Conservation (phyloP, 1,140 invertebrate genomes). For the Heliconius eleuchia region DNA sequence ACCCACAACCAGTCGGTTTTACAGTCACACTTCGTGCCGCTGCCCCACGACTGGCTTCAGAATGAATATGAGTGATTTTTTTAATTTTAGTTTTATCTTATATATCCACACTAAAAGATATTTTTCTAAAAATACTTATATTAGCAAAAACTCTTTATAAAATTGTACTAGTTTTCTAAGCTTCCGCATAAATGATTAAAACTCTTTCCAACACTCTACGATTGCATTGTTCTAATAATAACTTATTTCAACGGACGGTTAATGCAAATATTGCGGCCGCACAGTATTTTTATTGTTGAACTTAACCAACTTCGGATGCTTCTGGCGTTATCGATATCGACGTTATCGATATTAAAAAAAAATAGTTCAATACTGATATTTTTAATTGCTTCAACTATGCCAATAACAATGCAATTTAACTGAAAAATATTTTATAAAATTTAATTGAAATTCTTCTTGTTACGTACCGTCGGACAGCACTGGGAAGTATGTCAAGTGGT, state of each 20-base stretch:
- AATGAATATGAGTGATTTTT: too few relatives aligned
- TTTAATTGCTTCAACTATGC: slow-evolving; percentile 22
- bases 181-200: background rate
- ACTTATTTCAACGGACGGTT: background rate
- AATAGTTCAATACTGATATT: background rate
- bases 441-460: slow-evolving; percentile 34
- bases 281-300: background rate
- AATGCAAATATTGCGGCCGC: background rate
- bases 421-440: slow-evolving; percentile 31
- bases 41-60: too few relatives aligned
- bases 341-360: background rate
- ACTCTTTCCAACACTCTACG: background rate
- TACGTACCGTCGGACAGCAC: slow-evolving; percentile 21
- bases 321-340: background rate
- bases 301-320: background rate
- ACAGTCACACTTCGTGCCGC: too few relatives aligned
- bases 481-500: slow-evolving; percentile 23
- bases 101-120: too few relatives aligned
- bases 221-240: background rate
- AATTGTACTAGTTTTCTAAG: background rate
- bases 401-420: slow-evolving; percentile 23
- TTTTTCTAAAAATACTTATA: too few relatives aligned
- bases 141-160: too few relatives aligned
- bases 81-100: too few relatives aligned
- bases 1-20: too few relatives aligned